Percentiles rank a stretch among this genome's conserved stretches.
Conservation (phyloP, 2,113 vertebrate genomes). For the Steatornis caripensis region DNA sequence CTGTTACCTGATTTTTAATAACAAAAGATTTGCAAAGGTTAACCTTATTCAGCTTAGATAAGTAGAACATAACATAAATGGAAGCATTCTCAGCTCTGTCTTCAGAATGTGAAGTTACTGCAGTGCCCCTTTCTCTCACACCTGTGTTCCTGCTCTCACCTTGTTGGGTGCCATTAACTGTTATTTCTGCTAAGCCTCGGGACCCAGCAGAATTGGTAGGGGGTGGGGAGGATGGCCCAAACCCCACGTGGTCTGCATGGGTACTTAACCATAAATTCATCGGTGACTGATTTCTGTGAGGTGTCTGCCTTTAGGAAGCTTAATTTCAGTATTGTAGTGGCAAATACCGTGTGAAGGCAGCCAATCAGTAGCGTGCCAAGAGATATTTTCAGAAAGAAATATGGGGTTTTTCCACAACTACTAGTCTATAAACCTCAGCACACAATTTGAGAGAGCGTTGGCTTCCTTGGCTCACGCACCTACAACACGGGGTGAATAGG, state of each 20-base stretch:
- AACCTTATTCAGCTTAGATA: background rate
- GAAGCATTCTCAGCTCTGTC: background rate
- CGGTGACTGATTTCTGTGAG: background rate
- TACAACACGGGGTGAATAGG: background rate
- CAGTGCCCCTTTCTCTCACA: background rate
- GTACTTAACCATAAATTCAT: no score
- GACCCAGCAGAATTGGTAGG: background rate
- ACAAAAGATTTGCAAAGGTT: background rate
- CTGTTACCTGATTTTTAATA: background rate
- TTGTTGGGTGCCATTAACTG: background rate
- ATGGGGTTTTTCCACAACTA: fast-evolving
- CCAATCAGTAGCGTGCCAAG: fast-evolving
- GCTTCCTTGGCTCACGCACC: background rate
- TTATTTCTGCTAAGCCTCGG: background rate
- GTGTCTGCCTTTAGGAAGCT: background rate
- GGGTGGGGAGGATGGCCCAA: background rate
- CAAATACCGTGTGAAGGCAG: background rate
- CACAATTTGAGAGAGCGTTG: fast-evolving
- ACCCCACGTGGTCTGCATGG: background rate
- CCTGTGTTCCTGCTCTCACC: background rate
- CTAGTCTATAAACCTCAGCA: background rate
- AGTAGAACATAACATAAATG: background rate
- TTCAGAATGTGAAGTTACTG: background rate
- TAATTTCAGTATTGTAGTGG: no score
- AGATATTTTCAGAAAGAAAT: background rate